Base-by-base conservation (phyloP, 1,140 invertebrate genomes). In the Hestina assimilis region DNA sequence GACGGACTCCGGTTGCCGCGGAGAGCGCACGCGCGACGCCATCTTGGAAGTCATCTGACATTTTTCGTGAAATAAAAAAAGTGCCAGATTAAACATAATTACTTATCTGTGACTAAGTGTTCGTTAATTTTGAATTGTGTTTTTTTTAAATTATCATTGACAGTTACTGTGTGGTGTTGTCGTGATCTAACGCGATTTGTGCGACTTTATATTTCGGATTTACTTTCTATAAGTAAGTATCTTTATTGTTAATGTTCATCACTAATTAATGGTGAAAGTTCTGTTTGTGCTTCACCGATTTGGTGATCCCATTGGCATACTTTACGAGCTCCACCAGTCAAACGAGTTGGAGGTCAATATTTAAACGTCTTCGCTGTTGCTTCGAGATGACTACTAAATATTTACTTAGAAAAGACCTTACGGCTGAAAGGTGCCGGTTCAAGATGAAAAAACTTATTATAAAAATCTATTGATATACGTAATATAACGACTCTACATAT, bases 181-280 rank as follows among this genome's bases (percentile, higher is more conserved):
- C 76, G 78, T 85, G 78, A 72, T 79, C 64, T 72, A 73, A 73
- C 69, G 60, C 69, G 68, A 55, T 70, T 60, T 69, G 57, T 68
- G 68, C 52, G 63, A 38, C 33, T 76, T 76, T 56, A 59, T 78
- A 75, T 77, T 82, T 83, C 72, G 83, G 83, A 87, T 87, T 87
- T 87, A 84, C 83, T 87, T 87, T 87, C 83, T 87, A 87, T 83
- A 69, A 70, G 83, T 87, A 75, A 87, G 83, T 87, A 79, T 66
- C 72, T 59, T 78, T 83, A 79, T 82, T 82, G 72, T 84, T 81
- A 75, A 72, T 70, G 61, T 75, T 74, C 81, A 75, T 74, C 59
- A 71, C 61, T 72, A 54, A 78, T 81, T 78, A 76, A 69, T 63
- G 66, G 79, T 76, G 81, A 86, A 84, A 86, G 83, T 78, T 50